Conservation (phyloP, 1,140 invertebrate species). For the Pseudomyrmex pallidus region DNA sequence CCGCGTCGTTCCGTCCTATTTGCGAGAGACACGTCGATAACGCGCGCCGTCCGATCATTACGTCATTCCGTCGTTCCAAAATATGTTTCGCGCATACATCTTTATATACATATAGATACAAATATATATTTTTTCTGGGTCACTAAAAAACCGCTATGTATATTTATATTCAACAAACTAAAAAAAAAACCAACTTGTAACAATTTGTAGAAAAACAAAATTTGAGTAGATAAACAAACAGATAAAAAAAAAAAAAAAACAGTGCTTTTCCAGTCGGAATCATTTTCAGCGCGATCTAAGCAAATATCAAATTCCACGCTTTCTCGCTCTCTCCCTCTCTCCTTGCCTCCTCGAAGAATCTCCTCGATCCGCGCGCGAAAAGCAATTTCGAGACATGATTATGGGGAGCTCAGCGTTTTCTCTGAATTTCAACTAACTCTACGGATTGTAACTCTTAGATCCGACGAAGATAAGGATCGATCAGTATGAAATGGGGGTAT, state of each 20-base stretch:
- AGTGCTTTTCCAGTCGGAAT: not conserved
- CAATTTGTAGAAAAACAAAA: not conserved
- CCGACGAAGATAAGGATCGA: constrained; percentile 51
- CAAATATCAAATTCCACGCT: constrained; percentile 19
- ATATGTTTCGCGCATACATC: not conserved
- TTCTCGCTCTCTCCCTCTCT: no score
- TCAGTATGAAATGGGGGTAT: constrained; percentile 53
- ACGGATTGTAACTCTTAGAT: constrained; percentile 49
- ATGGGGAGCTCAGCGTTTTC: constrained; percentile 24
- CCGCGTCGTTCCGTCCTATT: constrained; percentile 4
- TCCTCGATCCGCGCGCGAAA: not conserved
- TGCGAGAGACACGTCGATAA: constrained; percentile 19
- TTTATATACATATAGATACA: not conserved
- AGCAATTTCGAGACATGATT: constrained; percentile 51
- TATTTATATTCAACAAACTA: not conserved
- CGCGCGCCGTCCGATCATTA: not conserved
- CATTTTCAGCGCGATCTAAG: constrained; percentile 7
- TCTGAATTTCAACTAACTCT: constrained; percentile 26
- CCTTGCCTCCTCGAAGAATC: not conserved
- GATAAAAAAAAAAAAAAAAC: not conserved
- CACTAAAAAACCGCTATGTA: not conserved
- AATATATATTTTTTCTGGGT: no score
- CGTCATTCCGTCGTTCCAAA: not conserved
- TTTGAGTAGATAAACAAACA: constrained; percentile 4
- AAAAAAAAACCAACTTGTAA: not conserved